Conservation (phyloP, 1,140 invertebrate genomes). For the Propsilocerus akamusi region DNA sequence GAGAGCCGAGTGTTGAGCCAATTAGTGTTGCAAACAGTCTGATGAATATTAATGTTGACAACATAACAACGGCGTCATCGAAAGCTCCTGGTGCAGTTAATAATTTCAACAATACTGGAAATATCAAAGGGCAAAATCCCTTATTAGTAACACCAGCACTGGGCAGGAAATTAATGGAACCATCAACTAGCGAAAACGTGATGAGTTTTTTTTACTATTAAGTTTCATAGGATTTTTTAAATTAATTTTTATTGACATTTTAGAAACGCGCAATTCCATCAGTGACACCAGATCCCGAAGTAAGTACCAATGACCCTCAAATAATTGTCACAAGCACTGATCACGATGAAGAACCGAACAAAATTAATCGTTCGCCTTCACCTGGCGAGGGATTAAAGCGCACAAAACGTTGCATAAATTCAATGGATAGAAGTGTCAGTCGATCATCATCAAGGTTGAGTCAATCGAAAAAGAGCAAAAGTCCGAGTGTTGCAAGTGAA, state of each 20-base stretch:
- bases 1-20: too few relatives aligned
- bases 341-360: background rate
- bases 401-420: background rate
- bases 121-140: too few relatives aligned
- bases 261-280: background rate
- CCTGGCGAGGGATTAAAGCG: background rate
- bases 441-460: background rate
- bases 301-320: background rate
- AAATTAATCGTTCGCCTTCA: background rate
- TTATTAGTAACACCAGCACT: too few relatives aligned
- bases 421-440: background rate
- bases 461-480: background rate
- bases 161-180: too few relatives aligned
- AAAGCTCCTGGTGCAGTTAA: too few relatives aligned
- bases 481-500: background rate
- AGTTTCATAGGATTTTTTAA: too few relatives aligned
- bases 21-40: too few relatives aligned
- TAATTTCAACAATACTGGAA: too few relatives aligned
- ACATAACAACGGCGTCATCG: too few relatives aligned
- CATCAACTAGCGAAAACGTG: too few relatives aligned
- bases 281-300: background rate
- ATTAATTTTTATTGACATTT: background rate
- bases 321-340: background rate
- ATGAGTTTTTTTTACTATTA: too few relatives aligned
- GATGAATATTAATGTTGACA: too few relatives aligned